These are phyloP conservation scores for Columbina picui DNA, from an alignment of 2,113 vertebrate genomes.

Conservation along the genomic window DNA sequence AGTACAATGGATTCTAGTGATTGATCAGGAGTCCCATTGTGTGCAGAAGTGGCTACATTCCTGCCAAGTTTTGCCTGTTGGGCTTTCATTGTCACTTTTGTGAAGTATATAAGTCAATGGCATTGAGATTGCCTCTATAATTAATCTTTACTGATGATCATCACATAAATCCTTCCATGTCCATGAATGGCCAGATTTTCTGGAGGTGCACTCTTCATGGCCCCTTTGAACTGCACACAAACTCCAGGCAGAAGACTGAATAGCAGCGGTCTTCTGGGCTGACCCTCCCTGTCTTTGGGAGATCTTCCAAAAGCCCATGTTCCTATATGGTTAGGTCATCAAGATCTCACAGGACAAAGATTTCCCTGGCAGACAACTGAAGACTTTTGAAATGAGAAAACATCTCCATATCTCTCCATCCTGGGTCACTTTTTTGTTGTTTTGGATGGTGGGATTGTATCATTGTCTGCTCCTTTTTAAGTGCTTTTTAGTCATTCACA, in stretches of 20 bases:
- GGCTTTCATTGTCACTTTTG: neutral
- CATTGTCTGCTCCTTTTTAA: neutral
- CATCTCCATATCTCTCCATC: neutral
- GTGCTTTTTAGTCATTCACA: neutral
- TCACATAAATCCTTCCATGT: neutral
- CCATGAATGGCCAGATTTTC: neutral
- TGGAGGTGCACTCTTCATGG: neutral
- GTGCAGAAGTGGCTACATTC: neutral
- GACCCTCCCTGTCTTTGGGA: rapidly evolving
- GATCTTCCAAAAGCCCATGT: neutral
- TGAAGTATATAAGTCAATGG: neutral
- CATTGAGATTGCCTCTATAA: neutral
- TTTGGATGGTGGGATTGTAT: neutral
- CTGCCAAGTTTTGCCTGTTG: neutral
- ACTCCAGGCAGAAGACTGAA: neutral
- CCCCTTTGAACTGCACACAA: neutral
- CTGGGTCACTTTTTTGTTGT: neutral
- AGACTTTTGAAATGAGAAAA: neutral
- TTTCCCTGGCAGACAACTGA: neutral
- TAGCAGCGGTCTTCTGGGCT: neutral
- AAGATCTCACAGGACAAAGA: neutral
- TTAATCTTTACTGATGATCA: neutral
- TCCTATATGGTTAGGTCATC: neutral
- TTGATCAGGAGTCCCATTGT: neutral
- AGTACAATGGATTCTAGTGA: neutral